Evolutionary conservation across 2,888 invertebrate genomes (phyloP).

Genomic region (Xylophagus ater): DNA sequence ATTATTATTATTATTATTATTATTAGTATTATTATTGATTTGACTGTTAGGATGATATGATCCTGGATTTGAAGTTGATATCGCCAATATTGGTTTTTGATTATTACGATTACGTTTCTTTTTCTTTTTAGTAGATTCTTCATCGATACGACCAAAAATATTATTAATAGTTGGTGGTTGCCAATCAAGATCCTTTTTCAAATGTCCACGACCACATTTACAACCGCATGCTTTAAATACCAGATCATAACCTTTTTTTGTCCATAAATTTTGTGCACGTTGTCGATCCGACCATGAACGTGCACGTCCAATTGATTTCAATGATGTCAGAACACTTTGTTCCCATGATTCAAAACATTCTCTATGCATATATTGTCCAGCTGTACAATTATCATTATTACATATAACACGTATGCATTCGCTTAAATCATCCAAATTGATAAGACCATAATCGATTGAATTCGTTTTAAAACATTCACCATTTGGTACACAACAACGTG

Average conservation of each 20-base stretch:
- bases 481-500: slow-evolving; percentile 69
- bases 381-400: slow-evolving; percentile 85
- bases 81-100: slow-evolving; percentile 48
- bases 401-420: slow-evolving; percentile 83
- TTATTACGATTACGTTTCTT: slow-evolving; percentile 58
- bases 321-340: slow-evolving; percentile 71
- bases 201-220: slow-evolving; percentile 81
- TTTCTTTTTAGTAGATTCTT: slow-evolving; percentile 50
- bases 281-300: slow-evolving; percentile 93
- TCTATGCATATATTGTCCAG: slow-evolving; percentile 89
- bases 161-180: slow-evolving; percentile 48
- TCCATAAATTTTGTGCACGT: slow-evolving; percentile 91
- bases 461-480: slow-evolving; percentile 66
- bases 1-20: slow-evolving; percentile 13
- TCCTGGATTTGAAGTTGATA: slow-evolving; percentile 41
- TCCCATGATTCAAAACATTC: slow-evolving; percentile 95
- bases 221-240: slow-evolving; percentile 93
- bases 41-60: slow-evolving; percentile 32
- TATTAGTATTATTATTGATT: slow-evolving; percentile 14
- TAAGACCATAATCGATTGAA: slow-evolving; percentile 41
- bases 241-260: slow-evolving; percentile 93
- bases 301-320: slow-evolving; percentile 84
- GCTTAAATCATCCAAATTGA: slow-evolving; percentile 56
- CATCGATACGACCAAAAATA: slow-evolving; percentile 35
- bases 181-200: slow-evolving; percentile 93